Percentiles rank a stretch among this genome's conserved stretches.
phyloP scores from a whole-genome alignment of 2,888 invertebrate species.

The Dugesia japonica region DNA sequence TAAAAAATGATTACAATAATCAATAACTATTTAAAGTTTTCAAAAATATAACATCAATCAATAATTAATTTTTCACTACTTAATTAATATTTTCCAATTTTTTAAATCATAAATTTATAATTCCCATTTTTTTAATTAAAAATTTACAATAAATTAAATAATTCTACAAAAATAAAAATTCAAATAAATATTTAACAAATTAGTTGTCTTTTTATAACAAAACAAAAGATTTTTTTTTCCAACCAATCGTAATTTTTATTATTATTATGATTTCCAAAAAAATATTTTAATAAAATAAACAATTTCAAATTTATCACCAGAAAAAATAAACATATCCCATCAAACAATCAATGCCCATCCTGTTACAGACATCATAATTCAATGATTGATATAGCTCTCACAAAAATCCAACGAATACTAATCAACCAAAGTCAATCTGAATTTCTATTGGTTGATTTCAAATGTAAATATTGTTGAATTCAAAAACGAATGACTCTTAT shows the following conservation, averaged over 20 bases:
- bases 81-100: too few species aligned
- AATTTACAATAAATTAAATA: too few species aligned
- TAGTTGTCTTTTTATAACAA: too few species aligned
- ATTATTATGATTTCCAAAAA: not conserved
- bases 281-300: slow-evolving; percentile 15
- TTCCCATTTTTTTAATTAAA: too few species aligned
- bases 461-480: not conserved
- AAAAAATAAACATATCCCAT: not conserved
- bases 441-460: not conserved
- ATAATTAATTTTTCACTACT: too few species aligned
- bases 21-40: too few species aligned
- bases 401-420: not conserved
- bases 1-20: too few species aligned
- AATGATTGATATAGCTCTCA: not conserved
- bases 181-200: too few species aligned
- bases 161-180: too few species aligned
- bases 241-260: not conserved
- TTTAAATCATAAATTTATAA: too few species aligned
- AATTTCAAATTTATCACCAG: slow-evolving; percentile 4
- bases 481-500: not conserved
- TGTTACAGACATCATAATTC: not conserved
- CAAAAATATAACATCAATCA: too few species aligned
- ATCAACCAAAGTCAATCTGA: not conserved
- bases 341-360: not conserved
- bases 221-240: too few species aligned